These are phyloP conservation scores for Drosophila carrolli DNA, from an alignment of 1,140 invertebrate genomes.

Conservation along the genomic window DNA sequence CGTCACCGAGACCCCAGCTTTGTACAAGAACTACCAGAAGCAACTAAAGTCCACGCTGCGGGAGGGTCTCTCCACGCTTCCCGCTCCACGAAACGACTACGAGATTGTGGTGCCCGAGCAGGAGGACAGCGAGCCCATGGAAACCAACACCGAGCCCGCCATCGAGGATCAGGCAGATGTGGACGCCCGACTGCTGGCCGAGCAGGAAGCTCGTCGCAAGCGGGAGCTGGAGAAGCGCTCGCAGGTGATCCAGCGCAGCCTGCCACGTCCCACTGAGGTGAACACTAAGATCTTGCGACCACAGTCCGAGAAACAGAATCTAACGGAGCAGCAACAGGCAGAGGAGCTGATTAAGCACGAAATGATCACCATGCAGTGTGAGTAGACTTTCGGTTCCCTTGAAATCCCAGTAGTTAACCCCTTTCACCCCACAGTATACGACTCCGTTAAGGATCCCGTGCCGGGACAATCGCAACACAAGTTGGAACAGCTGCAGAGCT, in stretches of 20 bases:
- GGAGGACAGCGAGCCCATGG: constrained; percentile 88
- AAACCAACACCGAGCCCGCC: constrained; percentile 83
- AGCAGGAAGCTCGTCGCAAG: constrained; percentile 67
- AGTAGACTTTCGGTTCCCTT: constrained; percentile 4
- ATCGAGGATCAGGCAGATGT: constrained; percentile 96
- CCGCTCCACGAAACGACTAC: constrained; percentile 97
- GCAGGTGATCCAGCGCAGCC: constrained; percentile 93
- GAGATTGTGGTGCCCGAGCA: constrained; percentile 98
- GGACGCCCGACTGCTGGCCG: constrained; percentile 87
- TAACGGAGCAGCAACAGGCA: constrained; percentile 96
- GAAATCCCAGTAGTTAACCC: background rate
- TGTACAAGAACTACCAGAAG: constrained; percentile 88
- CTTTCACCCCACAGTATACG: constrained; percentile 87
- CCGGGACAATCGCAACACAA: constrained; percentile 84
- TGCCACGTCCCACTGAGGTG: constrained; percentile 95
- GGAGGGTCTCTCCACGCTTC: constrained; percentile 91
- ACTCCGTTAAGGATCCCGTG: constrained; percentile 90
- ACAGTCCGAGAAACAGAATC: constrained; percentile 88
- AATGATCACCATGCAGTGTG: constrained; percentile 96
- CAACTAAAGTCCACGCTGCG: constrained; percentile 90
- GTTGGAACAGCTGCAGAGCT: constrained; percentile 85
- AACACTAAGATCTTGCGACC: constrained; percentile 93
- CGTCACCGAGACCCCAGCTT: constrained; percentile 88
- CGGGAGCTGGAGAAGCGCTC: constrained; percentile 92
- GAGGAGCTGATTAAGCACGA: constrained; percentile 99